A percentile compares a stretch with the other conserved stretches of the same genome.
Conservation (phyloP, 2,888 invertebrate genomes). For the Xanthorhoe designata region DNA sequence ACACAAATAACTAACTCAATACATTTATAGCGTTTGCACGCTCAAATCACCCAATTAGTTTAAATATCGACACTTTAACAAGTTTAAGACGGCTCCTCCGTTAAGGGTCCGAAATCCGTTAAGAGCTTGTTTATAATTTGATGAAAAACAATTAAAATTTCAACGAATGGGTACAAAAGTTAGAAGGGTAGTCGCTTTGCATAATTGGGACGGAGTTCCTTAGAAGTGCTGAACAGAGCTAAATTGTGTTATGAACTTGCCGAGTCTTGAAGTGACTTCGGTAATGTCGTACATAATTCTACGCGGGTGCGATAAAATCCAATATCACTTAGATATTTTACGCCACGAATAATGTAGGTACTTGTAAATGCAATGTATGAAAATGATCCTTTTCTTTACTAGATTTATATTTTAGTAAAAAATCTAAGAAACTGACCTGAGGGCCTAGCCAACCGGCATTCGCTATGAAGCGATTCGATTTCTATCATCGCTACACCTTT, state of each 20-base stretch:
- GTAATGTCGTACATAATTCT: slow-evolving; percentile 1
- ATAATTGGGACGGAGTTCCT: slow-evolving; percentile 65
- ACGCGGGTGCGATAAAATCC: not conserved
- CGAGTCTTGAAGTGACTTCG: slow-evolving; percentile 24
- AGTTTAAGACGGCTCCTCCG: slow-evolving; percentile 23
- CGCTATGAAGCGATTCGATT: no score
- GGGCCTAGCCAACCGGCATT: no score
- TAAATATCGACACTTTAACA: slow-evolving; percentile 35
- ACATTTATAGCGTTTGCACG: not conserved
- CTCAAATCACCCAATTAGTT: slow-evolving; percentile 12
- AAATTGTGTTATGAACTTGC: slow-evolving; percentile 47
- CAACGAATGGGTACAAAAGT: slow-evolving; percentile 66
- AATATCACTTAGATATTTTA: not conserved
- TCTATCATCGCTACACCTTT: no score
- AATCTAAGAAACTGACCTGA: no score
- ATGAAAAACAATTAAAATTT: slow-evolving; percentile 54
- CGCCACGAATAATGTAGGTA: not conserved
- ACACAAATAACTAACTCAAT: not conserved
- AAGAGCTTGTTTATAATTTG: slow-evolving; percentile 42
- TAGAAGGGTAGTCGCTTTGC: slow-evolving; percentile 66
- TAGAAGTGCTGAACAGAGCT: slow-evolving; percentile 36
- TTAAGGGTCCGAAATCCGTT: slow-evolving; percentile 30
- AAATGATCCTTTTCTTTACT: no score
- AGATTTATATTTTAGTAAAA: no score
- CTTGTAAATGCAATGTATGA: no score